phyloP scores from a whole-genome alignment of 2,113 vertebrate species.

The Hemiscyllium ocellatum region DNA sequence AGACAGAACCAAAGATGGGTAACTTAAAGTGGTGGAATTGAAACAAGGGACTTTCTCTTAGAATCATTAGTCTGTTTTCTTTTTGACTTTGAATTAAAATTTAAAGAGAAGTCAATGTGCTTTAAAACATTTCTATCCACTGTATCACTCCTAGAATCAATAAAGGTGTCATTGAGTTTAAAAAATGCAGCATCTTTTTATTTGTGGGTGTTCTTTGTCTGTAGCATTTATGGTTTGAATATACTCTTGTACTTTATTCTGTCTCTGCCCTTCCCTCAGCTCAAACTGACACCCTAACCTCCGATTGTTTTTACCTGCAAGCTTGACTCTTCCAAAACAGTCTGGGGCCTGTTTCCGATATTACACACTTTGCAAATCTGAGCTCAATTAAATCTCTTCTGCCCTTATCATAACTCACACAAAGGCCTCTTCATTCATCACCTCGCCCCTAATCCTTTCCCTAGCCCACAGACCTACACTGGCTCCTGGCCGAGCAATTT shows the following conservation, averaged over 20 bases:
- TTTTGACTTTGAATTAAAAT: not conserved
- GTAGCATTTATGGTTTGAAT: not conserved
- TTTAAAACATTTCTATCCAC: conserved; percentile 15
- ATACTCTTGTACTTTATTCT: not conserved
- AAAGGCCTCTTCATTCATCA: not conserved
- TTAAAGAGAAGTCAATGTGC: not conserved
- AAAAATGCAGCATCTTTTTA: not conserved
- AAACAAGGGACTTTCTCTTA: not conserved
- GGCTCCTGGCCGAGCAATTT: too few species aligned
- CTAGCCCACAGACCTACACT: not conserved
- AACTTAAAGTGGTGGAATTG: not conserved
- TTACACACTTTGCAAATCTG: not conserved
- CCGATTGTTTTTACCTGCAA: not conserved
- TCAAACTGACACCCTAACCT: not conserved
- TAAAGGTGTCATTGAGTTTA: not conserved
- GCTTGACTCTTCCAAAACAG: not conserved
- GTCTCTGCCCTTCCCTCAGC: not conserved
- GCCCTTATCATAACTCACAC: not conserved
- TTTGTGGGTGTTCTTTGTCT: not conserved
- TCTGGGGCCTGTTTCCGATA: not conserved
- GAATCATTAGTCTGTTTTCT: not conserved
- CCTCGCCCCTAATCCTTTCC: not conserved
- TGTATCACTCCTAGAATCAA: not conserved
- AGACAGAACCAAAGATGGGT: not conserved
- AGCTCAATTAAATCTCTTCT: not conserved